Percentiles rank a stretch among this genome's conserved stretches.
These are phyloP conservation scores for Leptopilina boulardi DNA, from an alignment of 1,140 invertebrate species.

Conservation along the genomic window DNA sequence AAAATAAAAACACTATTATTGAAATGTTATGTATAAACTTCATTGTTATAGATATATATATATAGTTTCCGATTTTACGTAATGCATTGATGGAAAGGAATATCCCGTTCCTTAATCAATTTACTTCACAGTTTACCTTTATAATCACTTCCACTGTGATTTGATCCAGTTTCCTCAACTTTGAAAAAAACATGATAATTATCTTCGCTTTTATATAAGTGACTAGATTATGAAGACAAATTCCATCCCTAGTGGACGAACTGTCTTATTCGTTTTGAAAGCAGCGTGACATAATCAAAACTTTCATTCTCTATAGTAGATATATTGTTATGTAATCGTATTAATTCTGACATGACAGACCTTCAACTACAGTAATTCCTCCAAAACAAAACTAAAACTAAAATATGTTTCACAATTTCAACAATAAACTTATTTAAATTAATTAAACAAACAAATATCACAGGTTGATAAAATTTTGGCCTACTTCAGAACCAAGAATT, in stretches of 20 bases:
- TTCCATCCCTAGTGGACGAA: constrained; percentile 11
- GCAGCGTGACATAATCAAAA: constrained; percentile 23
- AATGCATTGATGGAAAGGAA: background rate
- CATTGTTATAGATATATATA: constrained; percentile 8
- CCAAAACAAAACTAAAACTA: background rate
- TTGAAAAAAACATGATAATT: background rate
- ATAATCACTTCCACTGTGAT: background rate
- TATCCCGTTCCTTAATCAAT: constrained; percentile 1
- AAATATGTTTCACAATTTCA: background rate
- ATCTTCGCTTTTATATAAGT: constrained; percentile 12
- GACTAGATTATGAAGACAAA: background rate
- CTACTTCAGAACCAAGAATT: too few relatives aligned
- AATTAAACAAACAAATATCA: too few relatives aligned
- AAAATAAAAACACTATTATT: constrained; percentile 10
- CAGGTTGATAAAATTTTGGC: too few relatives aligned
- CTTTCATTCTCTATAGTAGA: constrained; percentile 14
- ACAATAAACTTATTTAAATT: too few relatives aligned
- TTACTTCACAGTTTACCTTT: background rate
- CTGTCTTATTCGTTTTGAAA: constrained; percentile 3
- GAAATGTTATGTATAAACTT: background rate
- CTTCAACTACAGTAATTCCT: background rate
- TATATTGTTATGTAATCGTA: constrained; percentile 14
- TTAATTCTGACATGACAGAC: background rate
- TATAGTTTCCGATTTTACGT: background rate
- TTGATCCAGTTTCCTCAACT: constrained; percentile 1